These are phyloP conservation scores for Drosophila suboccidentalis DNA, from an alignment of 2,888 invertebrate genomes.

Conservation along the genomic window DNA sequence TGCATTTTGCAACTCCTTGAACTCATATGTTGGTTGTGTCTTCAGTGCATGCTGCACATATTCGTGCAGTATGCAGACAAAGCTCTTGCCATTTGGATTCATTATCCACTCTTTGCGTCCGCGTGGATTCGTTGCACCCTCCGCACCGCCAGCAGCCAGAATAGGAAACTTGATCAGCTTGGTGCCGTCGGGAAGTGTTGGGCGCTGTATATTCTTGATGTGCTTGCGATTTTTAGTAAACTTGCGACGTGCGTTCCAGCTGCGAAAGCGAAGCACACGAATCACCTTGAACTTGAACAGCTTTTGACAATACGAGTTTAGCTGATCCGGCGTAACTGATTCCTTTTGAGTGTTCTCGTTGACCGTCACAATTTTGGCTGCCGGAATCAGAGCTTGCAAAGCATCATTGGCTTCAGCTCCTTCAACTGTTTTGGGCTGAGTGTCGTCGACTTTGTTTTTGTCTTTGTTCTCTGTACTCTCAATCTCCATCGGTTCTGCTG, in stretches of 20 bases:
- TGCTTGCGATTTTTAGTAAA: conserved; percentile 93
- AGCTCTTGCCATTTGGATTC: conserved; percentile 98
- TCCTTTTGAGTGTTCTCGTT: conserved; percentile 94
- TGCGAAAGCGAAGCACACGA: conserved; percentile 94
- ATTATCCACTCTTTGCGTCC: conserved; percentile 95
- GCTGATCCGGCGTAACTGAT: conserved; percentile 90
- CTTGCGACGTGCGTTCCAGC: conserved; percentile 96
- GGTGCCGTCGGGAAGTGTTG: conserved; percentile 95
- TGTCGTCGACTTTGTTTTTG: not conserved
- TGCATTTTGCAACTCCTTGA: conserved; percentile 97
- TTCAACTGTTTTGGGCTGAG: not conserved
- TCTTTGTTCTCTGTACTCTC: conserved; percentile 35
- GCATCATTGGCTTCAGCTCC: conserved; percentile 21
- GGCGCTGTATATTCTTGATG: conserved; percentile 92
- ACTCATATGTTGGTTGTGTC: conserved; percentile 96
- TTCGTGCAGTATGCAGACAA: conserved; percentile 98
- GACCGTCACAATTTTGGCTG: conserved; percentile 95
- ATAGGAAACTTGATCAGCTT: conserved; percentile 97
- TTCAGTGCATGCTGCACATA: conserved; percentile 98
- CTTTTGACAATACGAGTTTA: conserved; percentile 93
- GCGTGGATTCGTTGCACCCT: conserved; percentile 75
- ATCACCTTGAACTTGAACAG: conserved; percentile 96
- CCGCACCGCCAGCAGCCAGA: conserved; percentile 85
- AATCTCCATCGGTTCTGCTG: conserved; percentile 35
- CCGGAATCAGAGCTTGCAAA: conserved; percentile 86